A percentile compares a stretch with the other conserved stretches of the same genome.
Conservation (phyloP, 2,888 invertebrate species). For the Pseudanteris insignis region DNA sequence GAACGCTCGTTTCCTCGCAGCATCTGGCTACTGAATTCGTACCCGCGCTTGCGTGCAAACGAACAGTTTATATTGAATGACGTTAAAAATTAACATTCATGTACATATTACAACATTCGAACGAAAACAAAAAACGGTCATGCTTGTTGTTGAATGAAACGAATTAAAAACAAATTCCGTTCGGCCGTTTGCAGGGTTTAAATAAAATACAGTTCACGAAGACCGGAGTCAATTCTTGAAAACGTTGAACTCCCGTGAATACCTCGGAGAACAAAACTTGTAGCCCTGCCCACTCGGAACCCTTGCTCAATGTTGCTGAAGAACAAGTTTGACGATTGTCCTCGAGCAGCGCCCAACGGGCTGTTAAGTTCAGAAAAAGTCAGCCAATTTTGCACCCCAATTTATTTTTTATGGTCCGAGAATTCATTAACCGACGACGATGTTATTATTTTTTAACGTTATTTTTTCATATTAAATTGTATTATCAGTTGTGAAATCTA, state of each 20-base stretch:
- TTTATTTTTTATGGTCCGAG: not conserved
- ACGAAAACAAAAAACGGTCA: too few relatives aligned
- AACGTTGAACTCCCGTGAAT: slow-evolving; percentile 5
- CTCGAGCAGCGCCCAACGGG: slow-evolving; percentile 19
- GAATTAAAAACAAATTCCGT: too few relatives aligned
- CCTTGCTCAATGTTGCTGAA: slow-evolving; percentile 9
- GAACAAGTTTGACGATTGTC: slow-evolving; percentile 15
- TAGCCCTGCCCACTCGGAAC: slow-evolving; percentile 12
- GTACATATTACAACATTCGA: too few relatives aligned
- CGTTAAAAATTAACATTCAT: too few relatives aligned
- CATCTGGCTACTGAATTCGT: too few relatives aligned
- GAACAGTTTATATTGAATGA: not conserved
- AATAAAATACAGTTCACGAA: too few relatives aligned
- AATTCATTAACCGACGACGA: slow-evolving; percentile 5
- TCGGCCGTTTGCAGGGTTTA: too few relatives aligned
- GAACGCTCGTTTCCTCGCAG: not conserved
- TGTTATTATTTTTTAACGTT: not conserved
- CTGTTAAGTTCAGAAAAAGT: slow-evolving; percentile 20
- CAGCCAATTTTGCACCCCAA: slow-evolving; percentile 1
- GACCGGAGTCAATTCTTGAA: slow-evolving; percentile 3
- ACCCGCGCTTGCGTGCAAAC: not conserved
- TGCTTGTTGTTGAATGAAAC: too few relatives aligned
- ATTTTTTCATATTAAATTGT: too few relatives aligned
- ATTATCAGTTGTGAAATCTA: too few relatives aligned
- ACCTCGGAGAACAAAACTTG: not conserved